Percentiles rank a stretch among this genome's conserved stretches.
These are phyloP conservation scores for Coregonus suidteri DNA, from an alignment of 2,797 vertebrate species.

Conservation along the genomic window DNA sequence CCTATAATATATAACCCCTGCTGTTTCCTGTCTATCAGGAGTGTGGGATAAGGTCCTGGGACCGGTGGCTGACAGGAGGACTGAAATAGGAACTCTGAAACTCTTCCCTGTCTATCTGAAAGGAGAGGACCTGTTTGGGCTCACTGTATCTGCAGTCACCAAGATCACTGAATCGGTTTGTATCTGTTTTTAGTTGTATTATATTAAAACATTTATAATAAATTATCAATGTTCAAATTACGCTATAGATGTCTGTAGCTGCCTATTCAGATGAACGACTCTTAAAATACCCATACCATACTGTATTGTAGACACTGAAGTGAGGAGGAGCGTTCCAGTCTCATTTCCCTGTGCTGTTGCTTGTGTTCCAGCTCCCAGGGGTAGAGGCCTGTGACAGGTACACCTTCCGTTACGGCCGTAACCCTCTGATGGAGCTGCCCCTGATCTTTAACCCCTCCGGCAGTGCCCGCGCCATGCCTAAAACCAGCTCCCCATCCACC, in stretches of 20 bases:
- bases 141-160: conserved; percentile 90
- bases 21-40: conserved; percentile 68
- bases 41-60: conserved; percentile 97
- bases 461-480: conserved; percentile 89
- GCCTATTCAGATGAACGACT: too few species aligned
- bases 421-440: conserved; percentile 93
- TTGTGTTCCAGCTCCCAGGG: conserved; percentile 85
- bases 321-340: neutral
- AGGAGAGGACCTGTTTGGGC: conserved; percentile 96
- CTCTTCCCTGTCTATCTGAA: conserved; percentile 93
- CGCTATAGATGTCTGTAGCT: neutral
- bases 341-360: neutral
- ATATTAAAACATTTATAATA: neutral
- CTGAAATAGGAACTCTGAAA: conserved; percentile 88
- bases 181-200: conserved; percentile 20
- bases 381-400: conserved; percentile 93
- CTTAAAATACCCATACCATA: too few species aligned
- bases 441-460: conserved; percentile 94
- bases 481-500: conserved; percentile 83
- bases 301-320: too few species aligned
- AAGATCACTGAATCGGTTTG: conserved; percentile 96
- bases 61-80: conserved; percentile 89
- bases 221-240: neutral
- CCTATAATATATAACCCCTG: conserved; percentile 4
- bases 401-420: conserved; percentile 94